These are phyloP conservation scores for Simalia tracyae DNA, from an alignment of 2,797 vertebrate species.

Conservation along the genomic window DNA sequence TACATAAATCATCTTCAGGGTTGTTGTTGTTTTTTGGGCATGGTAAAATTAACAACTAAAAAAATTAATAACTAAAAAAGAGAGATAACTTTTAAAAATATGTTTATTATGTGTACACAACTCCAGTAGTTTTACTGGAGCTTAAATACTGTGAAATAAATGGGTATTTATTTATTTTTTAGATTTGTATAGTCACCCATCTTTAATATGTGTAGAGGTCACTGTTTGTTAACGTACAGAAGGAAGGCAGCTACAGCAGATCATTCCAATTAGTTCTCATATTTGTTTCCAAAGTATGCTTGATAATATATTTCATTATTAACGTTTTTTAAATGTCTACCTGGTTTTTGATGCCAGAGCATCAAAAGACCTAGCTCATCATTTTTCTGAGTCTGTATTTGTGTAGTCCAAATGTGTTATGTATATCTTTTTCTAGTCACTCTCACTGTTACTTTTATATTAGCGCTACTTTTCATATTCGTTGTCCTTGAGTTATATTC, in stretches of 20 bases:
- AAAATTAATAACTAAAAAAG: no score
- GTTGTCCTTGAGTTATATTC: conserved; percentile 20
- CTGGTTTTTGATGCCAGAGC: fast-evolving
- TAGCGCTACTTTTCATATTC: not conserved
- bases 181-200: no score
- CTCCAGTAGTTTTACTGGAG: not conserved
- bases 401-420: not conserved
- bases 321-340: not conserved
- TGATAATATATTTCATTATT: not conserved
- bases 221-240: not conserved
- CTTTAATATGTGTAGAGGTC: no score
- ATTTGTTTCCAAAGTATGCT: not conserved
- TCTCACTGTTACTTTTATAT: not conserved
- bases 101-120: no score
- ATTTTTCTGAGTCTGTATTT: not conserved
- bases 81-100: no score
- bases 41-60: not conserved
- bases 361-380: not conserved
- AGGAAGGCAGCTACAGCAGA: not conserved
- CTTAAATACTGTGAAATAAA: not conserved
- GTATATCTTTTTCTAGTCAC: not conserved
- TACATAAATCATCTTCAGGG: not conserved
- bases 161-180: not conserved
- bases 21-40: not conserved
- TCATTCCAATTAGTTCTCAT: not conserved